Conservation (phyloP, 2,888 invertebrate genomes). For the Piscicola geometra region DNA sequence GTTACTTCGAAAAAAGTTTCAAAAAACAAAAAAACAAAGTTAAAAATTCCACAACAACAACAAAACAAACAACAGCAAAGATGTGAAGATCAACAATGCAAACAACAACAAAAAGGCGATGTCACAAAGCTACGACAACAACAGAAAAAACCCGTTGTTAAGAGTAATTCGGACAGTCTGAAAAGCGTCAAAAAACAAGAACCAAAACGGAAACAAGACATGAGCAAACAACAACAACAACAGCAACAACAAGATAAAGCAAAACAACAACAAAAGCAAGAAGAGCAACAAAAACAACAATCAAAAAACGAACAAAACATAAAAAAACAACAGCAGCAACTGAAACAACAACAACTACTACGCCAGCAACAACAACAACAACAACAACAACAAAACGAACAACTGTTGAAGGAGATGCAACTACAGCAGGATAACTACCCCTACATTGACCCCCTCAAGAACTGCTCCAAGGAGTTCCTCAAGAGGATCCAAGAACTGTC, state of each 20-base stretch:
- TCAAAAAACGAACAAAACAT: not conserved
- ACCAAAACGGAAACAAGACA: not conserved
- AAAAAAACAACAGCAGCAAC: constrained; percentile 7
- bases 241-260: not conserved
- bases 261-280: not conserved
- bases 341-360: constrained; percentile 3
- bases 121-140: not conserved
- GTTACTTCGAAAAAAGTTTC: not conserved
- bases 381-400: not conserved
- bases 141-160: not conserved
- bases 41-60: not conserved
- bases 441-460: constrained; percentile 50
- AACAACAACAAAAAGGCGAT: not conserved
- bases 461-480: constrained; percentile 51
- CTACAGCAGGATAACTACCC: constrained; percentile 10
- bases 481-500: constrained; percentile 51
- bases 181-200: not conserved
- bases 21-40: not conserved
- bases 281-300: constrained; percentile 5
- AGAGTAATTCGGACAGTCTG: not conserved
- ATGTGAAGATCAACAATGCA: not conserved
- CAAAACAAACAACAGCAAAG: constrained; percentile 4
- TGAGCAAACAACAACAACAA: not conserved
- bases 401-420: not conserved
- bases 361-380: not conserved